Base-by-base conservation (phyloP, 2,797 vertebrate species). In the Fistularia commersonii region DNA sequence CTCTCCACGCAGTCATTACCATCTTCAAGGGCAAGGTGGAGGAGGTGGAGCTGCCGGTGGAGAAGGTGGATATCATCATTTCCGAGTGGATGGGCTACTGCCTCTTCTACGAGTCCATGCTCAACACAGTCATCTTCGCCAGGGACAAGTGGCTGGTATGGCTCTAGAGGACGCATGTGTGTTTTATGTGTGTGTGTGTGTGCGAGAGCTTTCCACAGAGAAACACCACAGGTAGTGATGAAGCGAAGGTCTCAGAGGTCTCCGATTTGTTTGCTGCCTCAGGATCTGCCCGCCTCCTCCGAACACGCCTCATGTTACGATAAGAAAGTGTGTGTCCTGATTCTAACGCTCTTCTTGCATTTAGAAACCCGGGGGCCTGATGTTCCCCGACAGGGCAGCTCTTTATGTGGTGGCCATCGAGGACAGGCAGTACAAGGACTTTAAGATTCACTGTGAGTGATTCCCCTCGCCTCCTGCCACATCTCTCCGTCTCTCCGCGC, bases 11-110 rank as follows among this genome's bases (percentile, higher is more conserved):
- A 98, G 96, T 96, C 72, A 96, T 99, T 80, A 98, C 94, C 87
- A 97, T 98, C 89, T 95, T 97, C 90, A 97, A 95, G 80, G 95
- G 95, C 55, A 98, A 98, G 83, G 95, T 98, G 82, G 96, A 98
- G 83, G 96, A 98, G 87, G 94, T 96, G 72, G 96, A 98, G 69
- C 83, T 98, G 45, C 95, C 95, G 0, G 93, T 97, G 89, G 94
- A 97, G 70, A 91, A 97, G 81, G 95, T 97, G 69, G 95, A 98
- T 88, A 97, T 97, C 66, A 98, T 97, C 74, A 95, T 97, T 87
- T 98, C 94, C 3, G 94, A 98, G 84, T 98, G 96, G 96, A 98
- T 98, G 95, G 96, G 95, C 72, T 98, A 98, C 81, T 97, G 95
- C 65, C 93, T 98, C 49, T 98, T 98, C 91, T 98, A 98, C 39